These are phyloP conservation scores for Amphiprion ocellaris DNA, from an alignment of 2,113 vertebrate species.

Conservation along the genomic window DNA sequence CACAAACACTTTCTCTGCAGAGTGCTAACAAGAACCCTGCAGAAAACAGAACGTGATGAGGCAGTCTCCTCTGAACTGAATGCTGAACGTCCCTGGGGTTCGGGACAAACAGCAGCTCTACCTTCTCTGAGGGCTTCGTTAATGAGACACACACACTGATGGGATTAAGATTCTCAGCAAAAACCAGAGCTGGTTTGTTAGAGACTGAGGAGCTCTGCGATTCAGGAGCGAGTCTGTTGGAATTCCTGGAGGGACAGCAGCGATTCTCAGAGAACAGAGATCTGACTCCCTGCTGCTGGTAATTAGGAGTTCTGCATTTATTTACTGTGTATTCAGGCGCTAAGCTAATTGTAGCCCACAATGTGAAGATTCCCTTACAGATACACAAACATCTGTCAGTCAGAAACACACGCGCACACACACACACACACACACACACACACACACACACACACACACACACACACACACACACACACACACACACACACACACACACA, in stretches of 20 bases:
- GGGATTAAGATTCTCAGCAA: slow-evolving; percentile 13
- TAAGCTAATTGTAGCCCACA: slow-evolving; percentile 16
- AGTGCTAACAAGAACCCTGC: slow-evolving; percentile 44
- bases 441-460: neutral
- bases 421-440: too few relatives aligned
- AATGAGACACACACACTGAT: slow-evolving; percentile 58
- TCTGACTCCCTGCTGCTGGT: slow-evolving; percentile 26
- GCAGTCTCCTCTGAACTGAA: slow-evolving; percentile 48
- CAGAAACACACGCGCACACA: neutral
- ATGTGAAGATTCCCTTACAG: neutral
- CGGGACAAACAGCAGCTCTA: slow-evolving; percentile 51
- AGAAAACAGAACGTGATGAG: slow-evolving; percentile 45
- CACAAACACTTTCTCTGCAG: slow-evolving; percentile 2
- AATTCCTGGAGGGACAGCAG: slow-evolving; percentile 30
- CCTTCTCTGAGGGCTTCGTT: slow-evolving; percentile 48
- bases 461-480: too few relatives aligned
- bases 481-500: too few relatives aligned
- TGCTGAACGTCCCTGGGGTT: slow-evolving; percentile 61
- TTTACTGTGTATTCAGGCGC: slow-evolving; percentile 22
- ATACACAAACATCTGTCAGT: slow-evolving; percentile 21
- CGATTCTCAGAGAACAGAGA: slow-evolving; percentile 28
- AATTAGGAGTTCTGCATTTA: slow-evolving; percentile 48
- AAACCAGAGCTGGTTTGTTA: slow-evolving; percentile 35
- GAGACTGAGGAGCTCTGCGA: slow-evolving; percentile 3
- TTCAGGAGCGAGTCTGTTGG: slow-evolving; percentile 30